Percentiles rank a stretch among this genome's conserved stretches.
These are phyloP conservation scores for Ophion costatus DNA, from an alignment of 2,888 invertebrate species.

Conservation along the genomic window DNA sequence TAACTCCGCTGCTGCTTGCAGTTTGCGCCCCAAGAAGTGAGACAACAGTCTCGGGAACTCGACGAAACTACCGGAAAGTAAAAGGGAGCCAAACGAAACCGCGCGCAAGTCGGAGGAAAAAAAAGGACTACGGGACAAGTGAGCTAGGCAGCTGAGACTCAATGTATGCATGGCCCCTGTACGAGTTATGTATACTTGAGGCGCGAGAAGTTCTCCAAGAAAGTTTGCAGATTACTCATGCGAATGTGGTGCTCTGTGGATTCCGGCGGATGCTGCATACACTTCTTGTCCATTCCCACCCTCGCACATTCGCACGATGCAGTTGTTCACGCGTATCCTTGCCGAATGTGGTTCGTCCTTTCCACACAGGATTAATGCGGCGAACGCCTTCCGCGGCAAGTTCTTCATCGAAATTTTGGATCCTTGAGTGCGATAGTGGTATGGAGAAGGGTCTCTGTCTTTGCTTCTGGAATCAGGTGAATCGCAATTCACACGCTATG, in stretches of 20 bases:
- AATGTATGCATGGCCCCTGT: conserved; percentile 51
- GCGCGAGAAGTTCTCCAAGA: conserved; percentile 69
- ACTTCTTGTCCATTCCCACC: conserved; percentile 3
- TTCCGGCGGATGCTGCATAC: conserved; percentile 72
- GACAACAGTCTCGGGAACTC: conserved; percentile 3
- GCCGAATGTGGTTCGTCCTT: conserved; percentile 73
- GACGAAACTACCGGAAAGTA: conserved; percentile 20
- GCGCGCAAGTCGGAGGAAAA: background rate
- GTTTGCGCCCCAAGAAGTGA: conserved; percentile 10
- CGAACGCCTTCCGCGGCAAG: too few species aligned
- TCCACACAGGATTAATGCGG: conserved; percentile 13
- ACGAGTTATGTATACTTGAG: conserved; percentile 65
- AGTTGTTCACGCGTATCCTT: conserved; percentile 47
- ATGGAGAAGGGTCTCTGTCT: too few species aligned
- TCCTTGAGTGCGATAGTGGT: too few species aligned
- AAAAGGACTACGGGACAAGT: conserved; percentile 7
- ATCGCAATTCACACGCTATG: background rate
- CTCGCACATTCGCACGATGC: conserved; percentile 19
- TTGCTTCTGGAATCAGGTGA: too few species aligned
- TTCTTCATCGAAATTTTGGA: too few species aligned
- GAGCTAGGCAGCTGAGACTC: conserved; percentile 48
- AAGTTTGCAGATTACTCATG: conserved; percentile 81
- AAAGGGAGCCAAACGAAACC: conserved; percentile 38
- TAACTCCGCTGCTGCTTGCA: background rate
- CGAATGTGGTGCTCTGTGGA: conserved; percentile 71